Evolutionary conservation across 2,888 invertebrate genomes (phyloP), one percentile per base, ranked within the genome.

Genomic region (Xylophagus ater): DNA sequence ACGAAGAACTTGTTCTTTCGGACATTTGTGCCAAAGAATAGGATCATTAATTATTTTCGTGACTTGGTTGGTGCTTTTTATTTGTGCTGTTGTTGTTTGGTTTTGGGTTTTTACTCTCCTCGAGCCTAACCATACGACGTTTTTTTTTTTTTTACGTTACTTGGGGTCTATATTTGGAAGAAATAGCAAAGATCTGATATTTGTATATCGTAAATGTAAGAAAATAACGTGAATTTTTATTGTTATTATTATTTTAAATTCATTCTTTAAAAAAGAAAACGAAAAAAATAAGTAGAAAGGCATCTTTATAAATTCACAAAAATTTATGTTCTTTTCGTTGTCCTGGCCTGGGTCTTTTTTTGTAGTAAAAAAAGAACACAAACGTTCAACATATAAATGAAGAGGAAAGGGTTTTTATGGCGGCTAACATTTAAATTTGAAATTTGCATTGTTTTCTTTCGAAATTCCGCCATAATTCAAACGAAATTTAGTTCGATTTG

Each of bases 1-100:
- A 40, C 40, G 40, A 40, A 40, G 34, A 40, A 15, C 40, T 40
- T 40, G 40, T 40, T 32, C 32, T 26, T 10, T 26, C 34, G 34
- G 28, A 28, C 34, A 29, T 40, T 40, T 34, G 26, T 21, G 34
- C 40, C 23, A 28, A 40, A 40, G 40, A 40, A 40, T 40, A 40
- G 40, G 34, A 26, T 34, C 40, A 40, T 40, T 40, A 40, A 40
- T 40, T 40, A 40, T 34, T 40, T 28, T 40, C 40, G 40, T 40
- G 40, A 40, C 40, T 40, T 34, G 26, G 37, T 18, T 14, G 30
- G 17, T 17, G 37, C 37, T 6, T 4, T 35, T 35, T 19, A 28
- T 26, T 35, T 28, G n/a, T n/a, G 13, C 23, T 14, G 32, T 12
- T 21, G 3, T 18, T 19, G 17, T 18, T 31, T n/a, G 29, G n/a